Percentiles rank a stretch among this genome's conserved stretches.
These are phyloP conservation scores for Micrastur ruficollis DNA, from an alignment of 2,797 vertebrate genomes.

Conservation along the genomic window DNA sequence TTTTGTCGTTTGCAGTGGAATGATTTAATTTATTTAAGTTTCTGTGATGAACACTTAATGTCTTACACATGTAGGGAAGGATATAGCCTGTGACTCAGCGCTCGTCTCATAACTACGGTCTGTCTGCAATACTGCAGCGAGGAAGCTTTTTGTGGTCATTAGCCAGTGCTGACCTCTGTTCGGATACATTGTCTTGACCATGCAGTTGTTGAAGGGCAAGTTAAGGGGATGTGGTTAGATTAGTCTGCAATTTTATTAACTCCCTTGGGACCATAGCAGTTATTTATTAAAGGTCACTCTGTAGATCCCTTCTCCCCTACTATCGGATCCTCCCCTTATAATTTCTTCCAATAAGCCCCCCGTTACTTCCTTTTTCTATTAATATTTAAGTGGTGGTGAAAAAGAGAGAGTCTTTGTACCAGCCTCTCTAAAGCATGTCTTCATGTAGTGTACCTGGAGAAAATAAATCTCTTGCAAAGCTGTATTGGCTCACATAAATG, in stretches of 20 bases:
- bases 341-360: neutral
- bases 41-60: slow-evolving; percentile 52
- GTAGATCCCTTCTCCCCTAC: neutral
- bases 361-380: neutral
- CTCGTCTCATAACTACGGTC: neutral
- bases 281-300: neutral
- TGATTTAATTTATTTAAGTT: slow-evolving; percentile 65
- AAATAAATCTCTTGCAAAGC: neutral
- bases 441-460: neutral
- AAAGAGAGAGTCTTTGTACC: neutral
- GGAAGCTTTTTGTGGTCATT: neutral
- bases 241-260: neutral
- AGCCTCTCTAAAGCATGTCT: neutral
- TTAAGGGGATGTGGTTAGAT: slow-evolving; percentile 29
- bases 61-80: slow-evolving; percentile 23
- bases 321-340: neutral
- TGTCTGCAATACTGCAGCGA: neutral
- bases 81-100: slow-evolving; percentile 4
- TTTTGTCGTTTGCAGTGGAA: slow-evolving; percentile 40
- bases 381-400: neutral
- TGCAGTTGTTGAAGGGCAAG: neutral
- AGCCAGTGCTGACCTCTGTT: slow-evolving; percentile 20
- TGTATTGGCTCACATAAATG: fast-evolving
- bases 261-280: neutral
- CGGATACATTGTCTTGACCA: neutral